Percentiles rank a stretch among this genome's conserved stretches.
Evolutionary conservation across 53 echinoderm and acorn worm species (phyloP).

Genomic region (Pentamera pediparva): DNA sequence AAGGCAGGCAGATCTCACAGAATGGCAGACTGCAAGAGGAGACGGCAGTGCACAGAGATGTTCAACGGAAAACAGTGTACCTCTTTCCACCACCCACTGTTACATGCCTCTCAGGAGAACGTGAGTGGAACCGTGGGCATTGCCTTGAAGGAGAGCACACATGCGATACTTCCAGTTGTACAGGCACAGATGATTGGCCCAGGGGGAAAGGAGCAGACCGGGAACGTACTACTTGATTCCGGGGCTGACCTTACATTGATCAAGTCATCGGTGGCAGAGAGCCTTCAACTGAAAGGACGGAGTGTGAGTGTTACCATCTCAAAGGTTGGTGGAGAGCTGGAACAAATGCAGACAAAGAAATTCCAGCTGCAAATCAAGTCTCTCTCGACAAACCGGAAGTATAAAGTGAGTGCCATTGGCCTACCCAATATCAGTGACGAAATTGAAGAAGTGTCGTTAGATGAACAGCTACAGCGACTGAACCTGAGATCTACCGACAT

Average conservation of each 20-base stretch:
- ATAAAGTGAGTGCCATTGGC: slow-evolving; percentile 26
- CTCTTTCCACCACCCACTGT: slow-evolving; percentile 40
- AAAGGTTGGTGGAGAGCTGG: slow-evolving; percentile 44
- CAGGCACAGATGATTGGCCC: slow-evolving; percentile 27
- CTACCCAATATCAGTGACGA: slow-evolving; percentile 42
- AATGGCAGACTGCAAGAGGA: slow-evolving; percentile 45
- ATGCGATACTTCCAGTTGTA: slow-evolving; percentile 46
- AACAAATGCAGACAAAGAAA: slow-evolving; percentile 34
- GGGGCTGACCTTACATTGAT: slow-evolving; percentile 39
- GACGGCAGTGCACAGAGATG: slow-evolving; percentile 47
- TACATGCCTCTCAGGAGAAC: slow-evolving; percentile 17
- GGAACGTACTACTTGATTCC: slow-evolving; percentile 24
- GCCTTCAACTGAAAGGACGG: slow-evolving; percentile 30
- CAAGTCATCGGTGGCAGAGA: slow-evolving; percentile 32
- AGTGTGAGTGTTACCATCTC: slow-evolving; percentile 21
- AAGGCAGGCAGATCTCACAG: slow-evolving; percentile 48
- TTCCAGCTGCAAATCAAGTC: slow-evolving; percentile 20
- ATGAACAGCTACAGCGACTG: neutral
- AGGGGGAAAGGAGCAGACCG: neutral
- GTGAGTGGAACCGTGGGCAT: neutral
- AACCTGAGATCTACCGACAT: neutral
- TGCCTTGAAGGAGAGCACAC: neutral
- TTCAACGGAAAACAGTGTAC: slow-evolving; percentile 34
- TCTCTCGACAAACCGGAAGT: neutral
- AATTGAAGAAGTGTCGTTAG: slow-evolving; percentile 3